Conservation (phyloP, 1,140 invertebrate species). For the Hormaphis cornu region DNA sequence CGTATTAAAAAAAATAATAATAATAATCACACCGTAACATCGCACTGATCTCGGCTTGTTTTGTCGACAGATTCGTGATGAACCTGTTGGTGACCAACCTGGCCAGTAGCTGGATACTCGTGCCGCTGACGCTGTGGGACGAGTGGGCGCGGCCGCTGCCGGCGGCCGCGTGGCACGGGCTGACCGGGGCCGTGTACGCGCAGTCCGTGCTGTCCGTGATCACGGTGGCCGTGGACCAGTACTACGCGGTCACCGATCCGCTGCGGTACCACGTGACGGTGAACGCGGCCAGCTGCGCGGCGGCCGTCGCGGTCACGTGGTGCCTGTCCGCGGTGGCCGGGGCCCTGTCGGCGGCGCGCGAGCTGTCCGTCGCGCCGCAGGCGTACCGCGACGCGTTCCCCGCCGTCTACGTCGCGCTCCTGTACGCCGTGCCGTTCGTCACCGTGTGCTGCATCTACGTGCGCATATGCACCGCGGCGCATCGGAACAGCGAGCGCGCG, state of each 20-base stretch:
- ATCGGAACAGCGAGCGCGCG: slow-evolving; percentile 46
- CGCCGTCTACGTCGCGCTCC: slow-evolving; percentile 34
- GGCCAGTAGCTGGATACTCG: slow-evolving; percentile 51
- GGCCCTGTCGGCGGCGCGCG: neutral
- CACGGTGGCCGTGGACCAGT: slow-evolving; percentile 75
- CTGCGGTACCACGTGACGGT: slow-evolving; percentile 71
- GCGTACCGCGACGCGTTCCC: slow-evolving; percentile 34
- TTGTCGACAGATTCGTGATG: slow-evolving; percentile 55
- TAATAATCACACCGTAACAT: neutral
- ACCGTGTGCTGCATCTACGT: slow-evolving; percentile 49
- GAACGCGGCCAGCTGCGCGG: slow-evolving; percentile 58
- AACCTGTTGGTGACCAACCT: slow-evolving; percentile 58
- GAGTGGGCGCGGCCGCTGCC: slow-evolving; percentile 32
- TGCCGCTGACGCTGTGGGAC: slow-evolving; percentile 50
- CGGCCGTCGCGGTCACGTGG: slow-evolving; percentile 61
- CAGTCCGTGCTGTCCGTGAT: slow-evolving; percentile 59
- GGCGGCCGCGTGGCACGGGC: slow-evolving; percentile 47
- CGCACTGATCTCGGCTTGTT: neutral
- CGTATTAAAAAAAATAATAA: too few relatives aligned
- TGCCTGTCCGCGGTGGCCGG: neutral
- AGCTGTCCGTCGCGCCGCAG: slow-evolving; percentile 4
- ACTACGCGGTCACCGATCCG: slow-evolving; percentile 76
- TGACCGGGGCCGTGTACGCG: slow-evolving; percentile 47
- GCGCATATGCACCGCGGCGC: slow-evolving; percentile 47
- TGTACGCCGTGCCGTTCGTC: slow-evolving; percentile 46